phyloP scores from a whole-genome alignment of 2,888 invertebrate species.

The Scaptomyza cyrtandrae region DNA sequence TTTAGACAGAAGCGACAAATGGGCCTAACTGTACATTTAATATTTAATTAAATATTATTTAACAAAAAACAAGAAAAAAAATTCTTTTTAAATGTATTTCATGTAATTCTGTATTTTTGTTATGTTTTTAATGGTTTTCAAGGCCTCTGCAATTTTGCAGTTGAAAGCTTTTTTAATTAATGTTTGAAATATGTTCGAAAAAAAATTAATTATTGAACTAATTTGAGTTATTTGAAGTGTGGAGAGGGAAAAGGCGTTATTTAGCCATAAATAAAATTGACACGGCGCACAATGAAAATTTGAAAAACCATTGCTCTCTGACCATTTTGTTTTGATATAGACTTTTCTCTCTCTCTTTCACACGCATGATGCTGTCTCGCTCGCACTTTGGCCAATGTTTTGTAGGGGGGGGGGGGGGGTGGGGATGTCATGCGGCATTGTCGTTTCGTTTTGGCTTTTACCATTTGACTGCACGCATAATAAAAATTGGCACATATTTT shows the following conservation, averaged over 20 bases:
- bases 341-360: neutral
- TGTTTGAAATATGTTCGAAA: slow-evolving; percentile 2
- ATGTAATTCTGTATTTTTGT: neutral
- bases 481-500: slow-evolving; percentile 78
- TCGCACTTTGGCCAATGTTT: slow-evolving; percentile 17
- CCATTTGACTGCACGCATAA: slow-evolving; percentile 71
- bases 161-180: neutral
- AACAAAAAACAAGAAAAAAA: neutral
- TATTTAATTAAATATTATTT: too few species aligned
- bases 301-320: neutral
- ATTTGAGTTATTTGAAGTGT: slow-evolving; percentile 1
- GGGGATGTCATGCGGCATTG: slow-evolving; percentile 47
- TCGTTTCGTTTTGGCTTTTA: slow-evolving; percentile 65
- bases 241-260: neutral
- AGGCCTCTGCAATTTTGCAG: neutral
- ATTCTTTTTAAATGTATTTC: neutral
- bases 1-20: too few species aligned
- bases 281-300: neutral
- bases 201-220: slow-evolving; percentile 2
- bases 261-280: slow-evolving; percentile 1
- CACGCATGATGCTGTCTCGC: neutral
- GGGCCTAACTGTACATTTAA: too few species aligned
- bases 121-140: neutral
- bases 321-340: neutral
- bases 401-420: too few species aligned